Evolutionary conservation across 2,888 invertebrate genomes (phyloP).

Genomic region (Harmothoe impar): DNA sequence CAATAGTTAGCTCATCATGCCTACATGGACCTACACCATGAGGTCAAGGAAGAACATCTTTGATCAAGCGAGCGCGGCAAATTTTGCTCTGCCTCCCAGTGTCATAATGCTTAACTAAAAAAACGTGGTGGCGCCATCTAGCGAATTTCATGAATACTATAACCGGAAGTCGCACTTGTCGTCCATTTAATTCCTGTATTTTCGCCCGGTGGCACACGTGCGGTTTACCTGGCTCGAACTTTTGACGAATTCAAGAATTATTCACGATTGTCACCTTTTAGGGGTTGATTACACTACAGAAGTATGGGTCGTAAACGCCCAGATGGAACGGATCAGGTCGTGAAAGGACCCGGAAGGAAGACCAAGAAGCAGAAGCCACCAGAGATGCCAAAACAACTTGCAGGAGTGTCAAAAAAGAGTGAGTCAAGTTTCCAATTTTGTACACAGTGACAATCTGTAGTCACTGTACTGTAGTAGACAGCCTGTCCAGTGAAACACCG

Average conservation of each 20-base stretch:
- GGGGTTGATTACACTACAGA: background rate
- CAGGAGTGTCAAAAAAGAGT: constrained; percentile 28
- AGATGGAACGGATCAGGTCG: constrained; percentile 80
- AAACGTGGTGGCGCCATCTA: background rate
- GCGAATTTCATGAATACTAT: background rate
- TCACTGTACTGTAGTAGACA: too few species aligned
- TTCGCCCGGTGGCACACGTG: constrained; percentile 34
- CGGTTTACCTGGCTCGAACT: background rate
- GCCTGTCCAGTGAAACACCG: too few species aligned
- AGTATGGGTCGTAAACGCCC: constrained; percentile 79
- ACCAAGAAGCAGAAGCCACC: constrained; percentile 94
- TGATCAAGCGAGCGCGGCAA: too few species aligned
- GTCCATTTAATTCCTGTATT: background rate
- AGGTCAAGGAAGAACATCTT: too few species aligned
- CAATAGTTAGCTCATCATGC: too few species aligned
- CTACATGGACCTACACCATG: too few species aligned
- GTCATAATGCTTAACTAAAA: too few species aligned
- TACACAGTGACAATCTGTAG: too few species aligned
- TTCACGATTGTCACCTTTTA: background rate
- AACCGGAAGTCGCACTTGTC: background rate
- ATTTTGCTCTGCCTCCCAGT: too few species aligned
- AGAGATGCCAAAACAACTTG: constrained; percentile 81
- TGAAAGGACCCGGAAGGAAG: constrained; percentile 93
- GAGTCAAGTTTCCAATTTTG: too few species aligned
- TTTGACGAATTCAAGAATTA: background rate